A percentile compares a stretch with the other conserved stretches of the same genome.
phyloP scores from a whole-genome alignment of 2,888 invertebrate species.

The Scaptomyza flava region DNA sequence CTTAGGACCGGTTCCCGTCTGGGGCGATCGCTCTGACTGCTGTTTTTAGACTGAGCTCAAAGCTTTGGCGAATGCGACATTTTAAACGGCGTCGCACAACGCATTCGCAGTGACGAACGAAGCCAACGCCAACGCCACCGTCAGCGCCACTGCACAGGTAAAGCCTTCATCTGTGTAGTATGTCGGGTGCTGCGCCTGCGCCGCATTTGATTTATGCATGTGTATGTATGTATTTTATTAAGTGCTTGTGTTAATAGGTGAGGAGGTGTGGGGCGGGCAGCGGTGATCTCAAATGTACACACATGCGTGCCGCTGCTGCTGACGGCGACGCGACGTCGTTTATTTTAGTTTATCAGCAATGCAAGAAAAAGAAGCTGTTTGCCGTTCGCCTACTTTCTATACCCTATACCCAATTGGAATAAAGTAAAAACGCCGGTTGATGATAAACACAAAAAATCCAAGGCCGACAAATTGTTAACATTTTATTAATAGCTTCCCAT shows the following conservation, averaged over 20 bases:
- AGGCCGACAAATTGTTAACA: not conserved
- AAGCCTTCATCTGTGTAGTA: slow-evolving; percentile 12
- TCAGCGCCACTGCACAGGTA: slow-evolving; percentile 23
- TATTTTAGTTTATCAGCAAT: slow-evolving; percentile 23
- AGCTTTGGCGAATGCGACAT: slow-evolving; percentile 55
- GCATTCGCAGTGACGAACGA: slow-evolving; percentile 21
- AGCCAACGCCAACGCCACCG: slow-evolving; percentile 31
- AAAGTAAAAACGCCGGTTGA: no score
- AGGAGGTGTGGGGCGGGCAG: slow-evolving; percentile 3
- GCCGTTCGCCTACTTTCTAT: slow-evolving; percentile 31
- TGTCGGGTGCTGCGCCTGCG: slow-evolving; percentile 34
- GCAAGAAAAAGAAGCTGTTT: slow-evolving; percentile 48
- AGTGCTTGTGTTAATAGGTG: not conserved
- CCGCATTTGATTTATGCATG: slow-evolving; percentile 10
- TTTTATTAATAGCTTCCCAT: not conserved
- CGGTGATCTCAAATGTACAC: slow-evolving; percentile 11
- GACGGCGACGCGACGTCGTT: slow-evolving; percentile 9
- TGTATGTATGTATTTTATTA: not conserved
- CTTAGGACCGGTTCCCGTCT: slow-evolving; percentile 19
- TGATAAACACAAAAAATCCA: no score
- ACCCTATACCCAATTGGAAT: not conserved
- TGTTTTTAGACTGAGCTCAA: slow-evolving; percentile 65
- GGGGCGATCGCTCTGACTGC: slow-evolving; percentile 52
- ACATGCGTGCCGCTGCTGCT: slow-evolving; percentile 33
- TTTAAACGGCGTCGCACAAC: slow-evolving; percentile 61